Percentiles rank a stretch among this genome's conserved stretches.
phyloP scores from a whole-genome alignment of 2,797 vertebrate genomes.

The Rhinatrema bivittatum region DNA sequence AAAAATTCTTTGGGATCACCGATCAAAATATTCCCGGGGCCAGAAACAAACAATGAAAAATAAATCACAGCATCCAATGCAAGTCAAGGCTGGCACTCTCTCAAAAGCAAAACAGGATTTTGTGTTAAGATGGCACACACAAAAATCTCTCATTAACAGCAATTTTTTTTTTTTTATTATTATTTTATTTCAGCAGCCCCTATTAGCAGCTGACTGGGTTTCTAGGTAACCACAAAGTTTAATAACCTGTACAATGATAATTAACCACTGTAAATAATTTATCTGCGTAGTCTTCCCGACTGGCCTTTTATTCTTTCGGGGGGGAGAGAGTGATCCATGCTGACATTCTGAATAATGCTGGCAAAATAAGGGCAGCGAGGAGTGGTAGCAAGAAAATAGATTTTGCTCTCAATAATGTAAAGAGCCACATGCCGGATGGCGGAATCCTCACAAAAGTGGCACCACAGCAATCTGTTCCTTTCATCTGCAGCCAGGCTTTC shows the following conservation, averaged over 20 bases:
- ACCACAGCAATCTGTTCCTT: conserved; percentile 59
- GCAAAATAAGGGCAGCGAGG: conserved; percentile 46
- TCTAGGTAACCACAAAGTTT: conserved; percentile 53
- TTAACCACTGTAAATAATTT: conserved; percentile 60
- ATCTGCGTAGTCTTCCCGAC: conserved; percentile 48
- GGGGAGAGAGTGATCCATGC: conserved; percentile 28
- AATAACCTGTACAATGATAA: conserved; percentile 51
- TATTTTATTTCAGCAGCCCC: conserved; percentile 14
- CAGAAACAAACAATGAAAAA: conserved; percentile 17
- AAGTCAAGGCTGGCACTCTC: conserved; percentile 16
- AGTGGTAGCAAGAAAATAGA: conserved; percentile 36
- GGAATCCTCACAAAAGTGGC: conserved; percentile 43
- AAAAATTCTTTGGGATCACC: conserved; percentile 14
- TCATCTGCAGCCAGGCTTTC: conserved; percentile 61
- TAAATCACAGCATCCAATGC: conserved; percentile 22
- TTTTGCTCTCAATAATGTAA: conserved; percentile 53
- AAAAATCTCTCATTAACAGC: conserved; percentile 28
- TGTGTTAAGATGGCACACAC: conserved; percentile 16
- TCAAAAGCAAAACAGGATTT: conserved; percentile 12
- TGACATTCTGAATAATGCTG: conserved; percentile 43
- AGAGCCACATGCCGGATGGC: conserved; percentile 47
- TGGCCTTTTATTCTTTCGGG: conserved; percentile 27
- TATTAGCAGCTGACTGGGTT: conserved; percentile 30
- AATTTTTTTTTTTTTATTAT: too few relatives aligned
- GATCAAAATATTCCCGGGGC: conserved; percentile 16